Evolutionary conservation across 2,888 invertebrate genomes (phyloP).

Genomic region (Steinernema scapterisci): DNA sequence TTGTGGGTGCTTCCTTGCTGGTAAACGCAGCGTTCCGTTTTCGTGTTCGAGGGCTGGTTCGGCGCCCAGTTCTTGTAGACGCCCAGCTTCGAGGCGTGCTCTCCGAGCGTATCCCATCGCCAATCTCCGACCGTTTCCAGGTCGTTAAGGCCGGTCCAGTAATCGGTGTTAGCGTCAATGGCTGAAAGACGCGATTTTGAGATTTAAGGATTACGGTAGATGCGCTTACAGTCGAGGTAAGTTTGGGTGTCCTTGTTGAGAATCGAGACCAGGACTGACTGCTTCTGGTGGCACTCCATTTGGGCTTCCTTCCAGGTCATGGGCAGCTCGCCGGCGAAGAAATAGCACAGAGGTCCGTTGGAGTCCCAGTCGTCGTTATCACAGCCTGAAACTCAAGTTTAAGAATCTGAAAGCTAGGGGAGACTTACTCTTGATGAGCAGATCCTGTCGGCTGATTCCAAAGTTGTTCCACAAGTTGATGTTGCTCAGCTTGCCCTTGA

Average conservation of each 20-base stretch:
- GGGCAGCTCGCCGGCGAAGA: neutral
- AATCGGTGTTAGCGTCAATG: conserved; percentile 34
- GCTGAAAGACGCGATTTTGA: conserved; percentile 35
- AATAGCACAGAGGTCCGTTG: conserved; percentile 33
- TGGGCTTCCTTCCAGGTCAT: conserved; percentile 47
- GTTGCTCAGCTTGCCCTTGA: conserved; percentile 2
- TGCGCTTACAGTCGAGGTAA: conserved; percentile 32
- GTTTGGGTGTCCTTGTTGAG: conserved; percentile 43
- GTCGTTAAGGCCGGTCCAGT: conserved; percentile 54
- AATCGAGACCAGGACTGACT: conserved; percentile 46
- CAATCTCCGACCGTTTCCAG: conserved; percentile 38
- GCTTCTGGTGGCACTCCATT: conserved; percentile 40
- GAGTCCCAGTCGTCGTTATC: conserved; percentile 31
- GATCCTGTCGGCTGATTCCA: conserved; percentile 45
- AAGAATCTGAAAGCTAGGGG: neutral
- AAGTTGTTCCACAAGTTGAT: conserved; percentile 47
- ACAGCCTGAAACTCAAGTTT: neutral
- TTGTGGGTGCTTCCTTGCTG: conserved; percentile 34
- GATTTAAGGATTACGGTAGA: neutral
- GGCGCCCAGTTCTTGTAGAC: conserved; percentile 46
- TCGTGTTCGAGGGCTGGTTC: conserved; percentile 40
- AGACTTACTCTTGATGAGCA: conserved; percentile 39
- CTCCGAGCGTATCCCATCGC: conserved; percentile 45
- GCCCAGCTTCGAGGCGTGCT: conserved; percentile 28
- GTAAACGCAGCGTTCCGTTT: conserved; percentile 2